Conservation (phyloP, 2,797 vertebrate species). For the Hippopotamyrus pictus region DNA sequence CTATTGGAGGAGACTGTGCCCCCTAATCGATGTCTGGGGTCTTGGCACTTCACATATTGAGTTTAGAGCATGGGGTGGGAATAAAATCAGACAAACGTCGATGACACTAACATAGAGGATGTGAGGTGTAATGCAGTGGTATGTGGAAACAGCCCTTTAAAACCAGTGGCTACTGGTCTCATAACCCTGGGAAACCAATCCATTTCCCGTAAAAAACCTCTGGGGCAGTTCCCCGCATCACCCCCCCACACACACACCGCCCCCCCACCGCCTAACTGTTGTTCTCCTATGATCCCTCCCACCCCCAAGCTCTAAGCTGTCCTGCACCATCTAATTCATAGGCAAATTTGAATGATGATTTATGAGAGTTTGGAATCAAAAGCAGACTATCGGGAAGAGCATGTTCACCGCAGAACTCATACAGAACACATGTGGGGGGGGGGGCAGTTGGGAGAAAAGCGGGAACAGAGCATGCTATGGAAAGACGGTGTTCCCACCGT, state of each 20-base stretch:
- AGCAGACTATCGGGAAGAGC: constrained; percentile 55
- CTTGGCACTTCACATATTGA: neutral
- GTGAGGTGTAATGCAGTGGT: constrained; percentile 1
- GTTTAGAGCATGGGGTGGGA: neutral
- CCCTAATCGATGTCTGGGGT: neutral
- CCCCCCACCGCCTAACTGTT: neutral
- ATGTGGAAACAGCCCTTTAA: constrained; percentile 33
- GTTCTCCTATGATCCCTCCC: neutral
- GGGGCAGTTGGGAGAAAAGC: neutral
- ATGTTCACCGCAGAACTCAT: constrained; percentile 56
- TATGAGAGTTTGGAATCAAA: constrained; percentile 61
- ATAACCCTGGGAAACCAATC: constrained; percentile 43
- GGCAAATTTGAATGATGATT: constrained; percentile 61
- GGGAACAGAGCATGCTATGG: neutral
- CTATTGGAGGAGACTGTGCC: neutral
- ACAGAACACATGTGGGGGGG: constrained; percentile 53
- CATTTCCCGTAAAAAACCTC: constrained; percentile 62
- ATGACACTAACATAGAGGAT: constrained; percentile 33
- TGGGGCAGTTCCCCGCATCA: constrained; percentile 46
- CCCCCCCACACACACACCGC: neutral
- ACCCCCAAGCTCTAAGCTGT: constrained; percentile 40
- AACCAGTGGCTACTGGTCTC: constrained; percentile 42
- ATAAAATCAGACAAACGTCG: constrained; percentile 32
- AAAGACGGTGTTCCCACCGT: constrained; percentile 24
- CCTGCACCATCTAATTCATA: constrained; percentile 58